These are phyloP conservation scores for Gallinago media DNA, from an alignment of 2,113 vertebrate species.

Conservation along the genomic window DNA sequence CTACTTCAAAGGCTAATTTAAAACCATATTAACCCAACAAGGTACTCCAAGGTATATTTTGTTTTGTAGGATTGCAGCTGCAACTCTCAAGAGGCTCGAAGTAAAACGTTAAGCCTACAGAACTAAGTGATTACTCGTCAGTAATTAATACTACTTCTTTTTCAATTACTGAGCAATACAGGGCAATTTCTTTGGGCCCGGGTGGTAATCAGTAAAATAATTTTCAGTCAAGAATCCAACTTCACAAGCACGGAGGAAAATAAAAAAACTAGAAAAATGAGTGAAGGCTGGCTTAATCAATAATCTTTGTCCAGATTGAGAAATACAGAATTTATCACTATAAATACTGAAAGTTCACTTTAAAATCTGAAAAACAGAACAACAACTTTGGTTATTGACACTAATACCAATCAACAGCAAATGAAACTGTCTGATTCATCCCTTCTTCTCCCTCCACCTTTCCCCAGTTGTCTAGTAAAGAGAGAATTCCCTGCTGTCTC, in stretches of 20 bases:
- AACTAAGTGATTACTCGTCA: conserved; percentile 19
- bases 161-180: not conserved
- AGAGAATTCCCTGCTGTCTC: not conserved
- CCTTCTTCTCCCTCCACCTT: not conserved
- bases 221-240: not conserved
- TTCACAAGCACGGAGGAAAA: not conserved
- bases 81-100: not conserved
- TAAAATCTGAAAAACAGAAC: not conserved
- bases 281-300: not conserved
- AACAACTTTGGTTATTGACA: not conserved
- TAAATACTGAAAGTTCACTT: not conserved
- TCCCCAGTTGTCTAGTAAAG: not conserved
- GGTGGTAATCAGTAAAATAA: not conserved
- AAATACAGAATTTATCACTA: not conserved
- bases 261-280: not conserved
- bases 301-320: not conserved
- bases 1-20: conserved; percentile 37
- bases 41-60: conserved; percentile 31
- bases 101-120: conserved; percentile 1
- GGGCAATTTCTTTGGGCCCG: not conserved
- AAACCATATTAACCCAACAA: conserved; percentile 15
- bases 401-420: not conserved
- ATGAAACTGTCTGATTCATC: not conserved
- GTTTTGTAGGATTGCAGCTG: conserved; percentile 7
- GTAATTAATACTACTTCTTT: conserved; percentile 31